phyloP scores from a whole-genome alignment of 2,797 vertebrate species.

The Gila robusta region DNA sequence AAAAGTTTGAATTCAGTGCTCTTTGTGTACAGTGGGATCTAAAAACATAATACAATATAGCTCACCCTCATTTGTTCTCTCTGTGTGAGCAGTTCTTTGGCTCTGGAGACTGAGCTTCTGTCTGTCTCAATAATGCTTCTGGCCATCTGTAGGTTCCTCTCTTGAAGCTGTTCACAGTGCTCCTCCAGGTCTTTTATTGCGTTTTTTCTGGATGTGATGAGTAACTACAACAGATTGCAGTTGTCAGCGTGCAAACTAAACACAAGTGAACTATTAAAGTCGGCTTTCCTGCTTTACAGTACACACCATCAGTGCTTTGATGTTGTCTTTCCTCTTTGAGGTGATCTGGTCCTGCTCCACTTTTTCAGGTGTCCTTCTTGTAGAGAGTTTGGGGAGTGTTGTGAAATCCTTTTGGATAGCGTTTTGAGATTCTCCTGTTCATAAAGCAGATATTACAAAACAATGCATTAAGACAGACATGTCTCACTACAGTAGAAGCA shows the following conservation, averaged over 20 bases:
- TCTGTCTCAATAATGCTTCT: slow-evolving; percentile 65
- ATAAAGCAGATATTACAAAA: not conserved
- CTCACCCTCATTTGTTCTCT: slow-evolving; percentile 66
- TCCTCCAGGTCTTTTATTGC: slow-evolving; percentile 65
- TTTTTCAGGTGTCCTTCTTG: slow-evolving; percentile 1
- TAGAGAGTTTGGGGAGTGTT: not conserved
- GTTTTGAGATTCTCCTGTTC: slow-evolving; percentile 28
- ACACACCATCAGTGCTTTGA: slow-evolving; percentile 54
- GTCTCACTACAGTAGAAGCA: not conserved
- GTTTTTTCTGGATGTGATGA: slow-evolving; percentile 60
- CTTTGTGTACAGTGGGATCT: not conserved
- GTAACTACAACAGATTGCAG: slow-evolving; percentile 60
- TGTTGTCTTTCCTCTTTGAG: slow-evolving; percentile 18
- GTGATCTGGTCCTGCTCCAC: not conserved
- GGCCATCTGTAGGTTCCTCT: slow-evolving; percentile 61
- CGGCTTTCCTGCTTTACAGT: not conserved
- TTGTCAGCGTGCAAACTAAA: not conserved
- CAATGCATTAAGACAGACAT: not conserved
- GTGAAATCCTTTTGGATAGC: slow-evolving; percentile 2
- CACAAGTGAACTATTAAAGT: not conserved
- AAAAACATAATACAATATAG: not conserved
- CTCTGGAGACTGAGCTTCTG: slow-evolving; percentile 47
- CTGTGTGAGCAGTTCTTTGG: slow-evolving; percentile 67
- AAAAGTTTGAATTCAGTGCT: not conserved
- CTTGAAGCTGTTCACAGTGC: slow-evolving; percentile 58